Evolutionary conservation across 2,113 vertebrate species (phyloP), one percentile per base, ranked within the genome.

Genomic region (Potamarius usumacintae): DNA sequence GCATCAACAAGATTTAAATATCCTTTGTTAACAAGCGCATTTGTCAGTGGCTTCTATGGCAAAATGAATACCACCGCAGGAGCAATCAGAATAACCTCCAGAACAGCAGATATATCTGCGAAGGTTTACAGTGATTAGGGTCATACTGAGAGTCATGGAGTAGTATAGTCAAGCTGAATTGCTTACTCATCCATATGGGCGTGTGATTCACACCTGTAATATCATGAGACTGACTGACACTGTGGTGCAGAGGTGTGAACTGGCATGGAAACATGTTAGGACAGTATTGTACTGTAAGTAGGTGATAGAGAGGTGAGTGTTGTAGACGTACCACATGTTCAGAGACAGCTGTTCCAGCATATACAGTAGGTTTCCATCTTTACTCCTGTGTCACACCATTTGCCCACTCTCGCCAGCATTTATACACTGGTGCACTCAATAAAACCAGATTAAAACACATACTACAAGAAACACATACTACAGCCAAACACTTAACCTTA

Each of bases 221-320:
- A 82, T 82, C 57, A 82, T 42, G 30, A 81, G 27, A 81, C 79
- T 42, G 18, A 60, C 79, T 60, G 57, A 12, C 79, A 22, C 27
- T 82, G 79, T 82, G 53, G 53, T 30, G 18, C 79, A 82, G 57
- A 82, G 30, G 79, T 82, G 79, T 82, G 53, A 82, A 82, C 79
- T 22, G 30, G 15, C 60, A 17, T 57, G 52, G 57, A 79, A 79
- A 77, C 74, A 58, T 72, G 9, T 9, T 48, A 79, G n/a, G 57
- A 81, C 27, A 30, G 14, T 30, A 2, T 22, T 34, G 57, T 30
- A 2, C 12, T 34, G 57, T 42, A 22, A 60, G 79, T 82, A 62
- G 9, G 17, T 82, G 57, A 4, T 82, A 82, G 57, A 82, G 2
- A 57, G n/a, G 71, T 77, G 53, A 80, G 25, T 17, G 78, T 17